Evolutionary conservation across 1,140 invertebrate species (phyloP).

Genomic region (Calliopsis andreniformis): DNA sequence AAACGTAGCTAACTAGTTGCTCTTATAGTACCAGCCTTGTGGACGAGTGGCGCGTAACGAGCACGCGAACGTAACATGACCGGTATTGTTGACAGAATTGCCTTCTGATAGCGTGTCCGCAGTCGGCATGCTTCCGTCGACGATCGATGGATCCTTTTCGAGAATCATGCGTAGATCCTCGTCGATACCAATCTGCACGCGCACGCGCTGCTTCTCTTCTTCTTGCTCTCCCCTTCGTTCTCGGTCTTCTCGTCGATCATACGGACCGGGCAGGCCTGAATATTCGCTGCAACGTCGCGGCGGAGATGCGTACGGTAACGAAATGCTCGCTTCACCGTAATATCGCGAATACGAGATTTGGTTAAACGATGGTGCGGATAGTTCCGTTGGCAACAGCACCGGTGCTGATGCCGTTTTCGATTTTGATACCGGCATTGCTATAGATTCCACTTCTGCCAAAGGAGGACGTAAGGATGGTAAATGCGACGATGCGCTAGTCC

Average conservation of each 20-base stretch:
- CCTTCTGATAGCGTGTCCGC: slow-evolving; percentile 59
- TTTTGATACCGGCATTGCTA: not conserved
- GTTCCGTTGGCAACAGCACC: not conserved
- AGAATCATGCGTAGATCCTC: slow-evolving; percentile 85
- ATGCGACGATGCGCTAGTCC: not conserved
- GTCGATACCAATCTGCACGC: slow-evolving; percentile 83
- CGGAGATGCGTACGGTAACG: not conserved
- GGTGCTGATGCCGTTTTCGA: slow-evolving; percentile 3
- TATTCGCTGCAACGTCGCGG: not conserved
- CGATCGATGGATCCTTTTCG: slow-evolving; percentile 84
- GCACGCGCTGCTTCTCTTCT: slow-evolving; percentile 70
- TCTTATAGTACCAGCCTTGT: slow-evolving; percentile 77
- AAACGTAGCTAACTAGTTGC: slow-evolving; percentile 26
- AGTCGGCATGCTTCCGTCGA: slow-evolving; percentile 76
- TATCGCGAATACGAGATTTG: slow-evolving; percentile 11
- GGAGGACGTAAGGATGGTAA: no score
- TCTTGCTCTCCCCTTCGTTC: no score
- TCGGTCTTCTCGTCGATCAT: no score
- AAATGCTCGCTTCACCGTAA: slow-evolving; percentile 5
- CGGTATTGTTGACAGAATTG: slow-evolving; percentile 37
- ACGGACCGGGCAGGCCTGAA: no score
- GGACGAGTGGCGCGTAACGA: slow-evolving; percentile 70
- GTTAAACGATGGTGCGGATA: not conserved
- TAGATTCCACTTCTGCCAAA: not conserved
- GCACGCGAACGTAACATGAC: slow-evolving; percentile 55